Conservation (phyloP, 2,797 vertebrate genomes). For the Sebastes trivittatus region DNA sequence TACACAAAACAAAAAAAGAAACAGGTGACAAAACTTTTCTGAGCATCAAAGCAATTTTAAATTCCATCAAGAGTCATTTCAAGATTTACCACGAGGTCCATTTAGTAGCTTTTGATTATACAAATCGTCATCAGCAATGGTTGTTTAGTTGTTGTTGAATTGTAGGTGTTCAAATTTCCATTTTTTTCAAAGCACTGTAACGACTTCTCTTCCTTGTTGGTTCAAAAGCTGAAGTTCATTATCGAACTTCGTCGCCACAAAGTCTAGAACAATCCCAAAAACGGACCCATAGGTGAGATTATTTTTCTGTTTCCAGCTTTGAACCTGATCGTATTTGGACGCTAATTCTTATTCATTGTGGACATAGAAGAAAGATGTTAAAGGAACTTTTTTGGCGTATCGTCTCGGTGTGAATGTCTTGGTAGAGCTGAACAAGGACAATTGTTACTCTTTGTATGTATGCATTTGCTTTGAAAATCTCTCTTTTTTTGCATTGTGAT, state of each 20-base stretch:
- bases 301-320: not conserved
- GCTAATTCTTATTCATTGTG: not conserved
- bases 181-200: too few relatives aligned
- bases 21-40: not conserved
- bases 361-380: accelerated
- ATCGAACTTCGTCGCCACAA: not conserved
- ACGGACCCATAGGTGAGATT: not conserved
- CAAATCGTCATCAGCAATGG: too few relatives aligned
- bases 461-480: not conserved
- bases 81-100: not conserved
- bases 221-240: not conserved
- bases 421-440: not conserved
- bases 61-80: not conserved
- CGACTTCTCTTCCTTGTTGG: too few relatives aligned
- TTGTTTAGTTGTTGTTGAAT: too few relatives aligned
- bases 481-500: accelerated
- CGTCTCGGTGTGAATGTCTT: not conserved
- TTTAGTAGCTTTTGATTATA: not conserved
- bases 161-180: too few relatives aligned
- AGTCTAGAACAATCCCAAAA: not conserved
- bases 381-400: not conserved
- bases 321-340: not conserved
- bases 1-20: not conserved
- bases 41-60: not conserved
- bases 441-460: not conserved